These are phyloP conservation scores for Vanacampus margaritifer DNA, from an alignment of 2,113 vertebrate genomes.

Conservation along the genomic window DNA sequence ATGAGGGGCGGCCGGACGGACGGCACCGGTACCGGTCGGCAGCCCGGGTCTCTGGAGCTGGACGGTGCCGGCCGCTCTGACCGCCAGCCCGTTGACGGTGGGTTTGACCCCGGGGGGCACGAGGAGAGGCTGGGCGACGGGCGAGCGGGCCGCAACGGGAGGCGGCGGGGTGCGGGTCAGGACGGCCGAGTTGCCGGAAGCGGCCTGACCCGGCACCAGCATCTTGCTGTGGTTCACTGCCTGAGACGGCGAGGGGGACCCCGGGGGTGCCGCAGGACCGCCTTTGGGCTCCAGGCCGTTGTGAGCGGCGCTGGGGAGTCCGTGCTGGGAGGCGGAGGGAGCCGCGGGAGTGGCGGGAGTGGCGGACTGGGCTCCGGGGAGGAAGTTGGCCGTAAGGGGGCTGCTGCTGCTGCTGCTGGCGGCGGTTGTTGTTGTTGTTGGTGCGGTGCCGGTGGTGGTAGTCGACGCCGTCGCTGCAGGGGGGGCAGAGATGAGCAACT, in stretches of 20 bases:
- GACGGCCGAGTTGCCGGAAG: slow-evolving; percentile 49
- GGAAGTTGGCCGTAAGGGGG: slow-evolving; percentile 38
- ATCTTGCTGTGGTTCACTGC: slow-evolving; percentile 72
- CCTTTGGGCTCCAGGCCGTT: slow-evolving; percentile 70
- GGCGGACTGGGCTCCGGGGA: slow-evolving; percentile 44
- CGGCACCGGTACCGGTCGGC: slow-evolving; percentile 38
- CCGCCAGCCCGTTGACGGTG: slow-evolving; percentile 55
- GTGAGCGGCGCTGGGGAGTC: slow-evolving; percentile 67
- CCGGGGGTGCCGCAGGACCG: slow-evolving; percentile 37
- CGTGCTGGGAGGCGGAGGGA: slow-evolving; percentile 58
- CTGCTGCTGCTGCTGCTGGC: no score
- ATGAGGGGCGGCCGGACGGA: slow-evolving; percentile 72
- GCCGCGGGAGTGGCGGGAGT: slow-evolving; percentile 42
- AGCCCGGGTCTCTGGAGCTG: slow-evolving; percentile 71
- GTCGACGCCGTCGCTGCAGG: slow-evolving; percentile 25
- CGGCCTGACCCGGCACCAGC: slow-evolving; percentile 54
- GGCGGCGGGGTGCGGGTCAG: slow-evolving; percentile 39
- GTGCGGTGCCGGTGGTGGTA: no score
- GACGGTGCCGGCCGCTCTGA: slow-evolving; percentile 44
- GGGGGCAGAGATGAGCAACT: slow-evolving; percentile 51
- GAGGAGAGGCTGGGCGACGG: slow-evolving; percentile 39
- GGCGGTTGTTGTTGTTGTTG: no score
- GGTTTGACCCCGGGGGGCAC: slow-evolving; percentile 51
- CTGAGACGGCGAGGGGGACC: slow-evolving; percentile 43
- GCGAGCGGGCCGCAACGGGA: slow-evolving; percentile 20